Percentiles rank a stretch among this genome's conserved stretches.
Evolutionary conservation across 2,797 vertebrate species (phyloP).

Genomic region (Melanotaenia parkinsoni): DNA sequence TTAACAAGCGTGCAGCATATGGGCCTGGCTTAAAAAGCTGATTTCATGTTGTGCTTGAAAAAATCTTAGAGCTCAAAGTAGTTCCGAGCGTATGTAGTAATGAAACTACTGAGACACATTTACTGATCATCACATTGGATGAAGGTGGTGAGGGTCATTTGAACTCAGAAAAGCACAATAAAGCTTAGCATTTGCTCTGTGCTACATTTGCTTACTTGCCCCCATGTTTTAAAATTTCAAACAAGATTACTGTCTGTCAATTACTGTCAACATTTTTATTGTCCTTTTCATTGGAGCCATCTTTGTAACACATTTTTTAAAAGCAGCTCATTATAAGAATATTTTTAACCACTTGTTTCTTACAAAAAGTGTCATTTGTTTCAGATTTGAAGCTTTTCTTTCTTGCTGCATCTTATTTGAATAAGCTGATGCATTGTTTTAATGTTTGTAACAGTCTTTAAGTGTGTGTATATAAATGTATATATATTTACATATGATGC

Average conservation of each 20-base stretch:
- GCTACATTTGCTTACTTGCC: not conserved
- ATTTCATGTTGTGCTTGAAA: too few relatives aligned
- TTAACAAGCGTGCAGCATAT: too few relatives aligned
- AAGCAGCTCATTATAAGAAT: conserved; percentile 7
- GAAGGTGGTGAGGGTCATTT: conserved; percentile 17
- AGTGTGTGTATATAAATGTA: conserved; percentile 8
- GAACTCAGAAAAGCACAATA: conserved; percentile 14
- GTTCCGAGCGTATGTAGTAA: too few relatives aligned
- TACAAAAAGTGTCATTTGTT: not conserved
- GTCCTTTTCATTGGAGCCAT: not conserved
- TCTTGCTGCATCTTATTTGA: conserved; percentile 7
- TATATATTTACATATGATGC: conserved; percentile 50
- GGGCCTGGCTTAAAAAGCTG: too few relatives aligned
- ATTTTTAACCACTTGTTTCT: not conserved
- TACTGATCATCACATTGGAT: not conserved
- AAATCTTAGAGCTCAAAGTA: too few relatives aligned
- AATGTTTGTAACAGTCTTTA: conserved; percentile 26
- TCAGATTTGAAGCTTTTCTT: conserved; percentile 29
- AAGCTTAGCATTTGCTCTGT: conserved; percentile 3
- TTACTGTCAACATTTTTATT: not conserved
- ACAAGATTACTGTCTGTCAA: not conserved
- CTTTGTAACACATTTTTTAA: not conserved
- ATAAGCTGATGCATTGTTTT: conserved; percentile 15
- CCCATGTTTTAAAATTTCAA: not conserved
- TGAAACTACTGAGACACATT: too few relatives aligned